phyloP scores from a whole-genome alignment of 23 tunicate species.

The Ciona savignyi region DNA sequence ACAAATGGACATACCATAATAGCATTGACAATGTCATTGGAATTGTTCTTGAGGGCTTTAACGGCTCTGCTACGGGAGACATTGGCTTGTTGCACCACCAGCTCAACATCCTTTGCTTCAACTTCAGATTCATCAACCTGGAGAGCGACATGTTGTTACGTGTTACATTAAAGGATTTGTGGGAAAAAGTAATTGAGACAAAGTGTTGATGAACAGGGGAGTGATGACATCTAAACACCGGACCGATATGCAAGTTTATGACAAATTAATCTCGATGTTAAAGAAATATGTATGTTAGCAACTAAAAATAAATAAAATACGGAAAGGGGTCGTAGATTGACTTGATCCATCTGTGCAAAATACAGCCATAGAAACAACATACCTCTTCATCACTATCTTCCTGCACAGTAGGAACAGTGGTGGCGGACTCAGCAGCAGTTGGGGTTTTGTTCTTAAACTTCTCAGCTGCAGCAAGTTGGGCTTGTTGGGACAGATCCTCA shows the following conservation, averaged over 20 bases:
- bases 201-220: background rate
- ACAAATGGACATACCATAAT: slow-evolving; percentile 90
- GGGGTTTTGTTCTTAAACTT: slow-evolving; percentile 81
- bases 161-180: no score
- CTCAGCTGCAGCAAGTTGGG: slow-evolving; percentile 94
- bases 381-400: slow-evolving; percentile 95
- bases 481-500: slow-evolving; percentile 91
- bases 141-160: background rate
- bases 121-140: slow-evolving; percentile 78
- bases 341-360: no score
- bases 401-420: slow-evolving; percentile 54
- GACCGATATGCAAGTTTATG: no score
- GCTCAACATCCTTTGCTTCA: slow-evolving; percentile 93
- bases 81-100: slow-evolving; percentile 99
- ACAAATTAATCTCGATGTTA: no score
- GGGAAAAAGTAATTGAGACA: background rate
- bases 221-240: background rate
- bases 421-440: slow-evolving; percentile 68
- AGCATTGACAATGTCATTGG: slow-evolving; percentile 98
- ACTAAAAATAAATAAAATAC: no score
- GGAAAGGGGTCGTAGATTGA: no score
- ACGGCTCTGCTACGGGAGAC: slow-evolving; percentile 79
- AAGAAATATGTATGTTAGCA: no score
- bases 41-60: slow-evolving; percentile 82
- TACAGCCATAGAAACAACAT: no score